Base-by-base conservation (phyloP, 2,797 vertebrate genomes). In the Lepilemur ruficaudatus region DNA sequence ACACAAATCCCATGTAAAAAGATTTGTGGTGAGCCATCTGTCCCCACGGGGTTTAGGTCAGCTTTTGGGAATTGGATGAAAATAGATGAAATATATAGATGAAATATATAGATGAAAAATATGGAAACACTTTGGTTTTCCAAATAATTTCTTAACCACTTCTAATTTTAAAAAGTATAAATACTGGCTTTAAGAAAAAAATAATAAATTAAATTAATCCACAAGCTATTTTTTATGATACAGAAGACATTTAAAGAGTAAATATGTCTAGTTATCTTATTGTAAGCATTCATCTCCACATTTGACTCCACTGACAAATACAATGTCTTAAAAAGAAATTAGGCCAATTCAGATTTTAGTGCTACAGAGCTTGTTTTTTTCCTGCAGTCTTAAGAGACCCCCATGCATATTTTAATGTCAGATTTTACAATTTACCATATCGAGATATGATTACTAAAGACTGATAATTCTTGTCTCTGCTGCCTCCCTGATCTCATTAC, bases 371-470 rank as follows among this genome's bases (percentile, higher is more conserved):
- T 80, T 93, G 50, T 28, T 59, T 67, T 90, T 92, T 84, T 12
- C 1, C 1, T 17, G 35, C 63, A 91, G 67, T 87, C 65, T 76
- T 96, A 86, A 92, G 82, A 86, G 35, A 75, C 28, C 81, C 18
- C 23, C 30, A 52, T 65, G 52, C 78, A 78, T 90, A 81, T 93
- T 94, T 97, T 95, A 92, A 89, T 82, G n/a, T 79, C 81, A 82
- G 5, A 93, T 90, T 88, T 95, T 91, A 41, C 32, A 81, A 43
- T 91, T 95, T 85, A 93, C 86, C 43, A 69, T 73, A 82, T 80
- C 13, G 90, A 90, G 48, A 70, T 48, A 67, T 65, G 70, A 95
- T 97, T 85, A 57, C 55, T 85, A 91, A 82, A 72, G 52, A 83
- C 41, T 91, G 78, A 41, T 82, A 83, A 75, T 92, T 59, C n/a